A percentile compares a stretch with the other conserved stretches of the same genome.
phyloP scores from a whole-genome alignment of 2,797 vertebrate species.

The Columba guinea region DNA sequence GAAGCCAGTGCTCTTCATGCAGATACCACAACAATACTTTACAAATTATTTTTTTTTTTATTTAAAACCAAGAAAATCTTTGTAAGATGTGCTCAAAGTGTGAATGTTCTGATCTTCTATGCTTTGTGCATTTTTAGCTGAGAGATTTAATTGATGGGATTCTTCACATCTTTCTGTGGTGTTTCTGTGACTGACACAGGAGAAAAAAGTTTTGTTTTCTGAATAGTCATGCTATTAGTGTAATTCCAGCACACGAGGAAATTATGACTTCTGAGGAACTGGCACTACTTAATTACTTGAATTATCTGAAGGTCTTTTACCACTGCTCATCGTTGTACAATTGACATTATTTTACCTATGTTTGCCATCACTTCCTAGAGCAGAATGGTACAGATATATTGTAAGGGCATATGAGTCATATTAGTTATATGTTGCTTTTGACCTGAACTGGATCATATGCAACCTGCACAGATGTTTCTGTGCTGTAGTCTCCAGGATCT shows the following conservation, averaged over 20 bases:
- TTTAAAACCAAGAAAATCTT: not conserved
- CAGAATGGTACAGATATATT: not conserved
- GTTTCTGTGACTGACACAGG: not conserved
- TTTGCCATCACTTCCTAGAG: not conserved
- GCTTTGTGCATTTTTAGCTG: not conserved
- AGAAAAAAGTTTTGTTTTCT: not conserved
- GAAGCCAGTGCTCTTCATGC: not conserved
- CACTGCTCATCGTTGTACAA: accelerated
- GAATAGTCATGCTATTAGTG: not conserved
- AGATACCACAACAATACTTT: not conserved
- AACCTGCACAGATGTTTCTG: not conserved
- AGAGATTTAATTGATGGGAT: accelerated
- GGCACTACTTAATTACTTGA: not conserved
- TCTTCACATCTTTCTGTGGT: not conserved
- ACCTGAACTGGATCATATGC: not conserved
- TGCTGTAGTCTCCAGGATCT: not conserved
- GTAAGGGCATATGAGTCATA: not conserved
- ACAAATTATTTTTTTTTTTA: not conserved
- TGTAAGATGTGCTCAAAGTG: not conserved
- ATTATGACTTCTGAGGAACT: not conserved
- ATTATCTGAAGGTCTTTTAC: not conserved
- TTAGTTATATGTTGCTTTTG: not conserved
- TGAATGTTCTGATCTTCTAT: not conserved
- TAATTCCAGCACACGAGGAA: not conserved
- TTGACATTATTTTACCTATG: not conserved